Base-by-base conservation (phyloP, 1,140 invertebrate species). In the Potamilus streckersoni region DNA sequence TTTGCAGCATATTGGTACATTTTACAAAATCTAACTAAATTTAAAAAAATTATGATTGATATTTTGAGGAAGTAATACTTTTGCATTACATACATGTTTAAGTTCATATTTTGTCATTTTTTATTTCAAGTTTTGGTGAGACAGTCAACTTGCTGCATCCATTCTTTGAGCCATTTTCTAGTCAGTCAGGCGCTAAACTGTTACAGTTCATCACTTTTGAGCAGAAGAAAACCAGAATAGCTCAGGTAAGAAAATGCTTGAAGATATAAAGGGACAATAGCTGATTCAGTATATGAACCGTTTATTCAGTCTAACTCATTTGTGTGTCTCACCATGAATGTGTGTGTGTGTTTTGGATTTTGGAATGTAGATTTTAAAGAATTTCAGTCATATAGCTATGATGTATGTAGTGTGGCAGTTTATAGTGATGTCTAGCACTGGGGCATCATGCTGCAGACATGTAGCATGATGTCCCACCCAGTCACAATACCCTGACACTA, bases 111-210 rank as follows among this genome's bases (percentile, higher is more conserved):
- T 23, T 58, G 71, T 58, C 14, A 70, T 57, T 61, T 77, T 60
- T 19, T 49, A 62, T 20, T 84, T 81, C 38, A 23, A 97, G 96
- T 82, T 90, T 90, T 91, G 98, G 98, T 1, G 96, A 98, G 88
- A 90, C 92, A 14, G 93, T 95, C 0, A 92, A 94, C 85, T 90
- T 98, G 13, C 90, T 99, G 14, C 95, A 98, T 86, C 93, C 94
- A 65, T 93, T 98, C 77, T 93, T 93, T 14, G 95, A 98, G 82
- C 93, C 94, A 75, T 98, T 98, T 83, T 94, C 93, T 6, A 94
- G 95, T 83, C 92, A 93, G 78, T 94, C 93, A 84, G 97, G 96
- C 0, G 93, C 94, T 2, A 93, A 81, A 68, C 73, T 91, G 15
- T 79, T 92, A 16, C 83, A 88, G n/a, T 85, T 89, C 58, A 88